phyloP scores from a whole-genome alignment of 2,797 vertebrate genomes.

The Siniperca scherzeri region DNA sequence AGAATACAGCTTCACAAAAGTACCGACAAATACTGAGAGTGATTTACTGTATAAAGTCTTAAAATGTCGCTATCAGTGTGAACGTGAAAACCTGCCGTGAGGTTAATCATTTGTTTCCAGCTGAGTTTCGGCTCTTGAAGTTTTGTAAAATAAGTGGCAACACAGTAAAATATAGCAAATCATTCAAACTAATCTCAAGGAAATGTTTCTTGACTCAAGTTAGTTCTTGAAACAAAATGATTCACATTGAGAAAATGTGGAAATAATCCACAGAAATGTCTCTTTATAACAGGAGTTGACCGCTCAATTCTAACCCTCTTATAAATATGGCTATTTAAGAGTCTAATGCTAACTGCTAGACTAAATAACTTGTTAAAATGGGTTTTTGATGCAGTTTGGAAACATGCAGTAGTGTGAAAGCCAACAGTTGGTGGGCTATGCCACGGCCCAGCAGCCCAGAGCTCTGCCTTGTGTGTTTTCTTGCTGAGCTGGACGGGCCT shows the following conservation, averaged over 20 bases:
- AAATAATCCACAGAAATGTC: conserved; percentile 27
- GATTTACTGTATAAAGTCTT: conserved; percentile 7
- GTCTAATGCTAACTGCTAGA: conserved; percentile 26
- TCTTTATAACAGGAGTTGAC: conserved; percentile 17
- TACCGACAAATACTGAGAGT: conserved; percentile 18
- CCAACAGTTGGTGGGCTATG: conserved; percentile 50
- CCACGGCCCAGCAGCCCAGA: conserved; percentile 34
- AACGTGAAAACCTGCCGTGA: conserved; percentile 10
- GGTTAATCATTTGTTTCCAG: conserved; percentile 20
- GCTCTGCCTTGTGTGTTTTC: conserved; percentile 50
- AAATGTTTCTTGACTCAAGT: conserved; percentile 3
- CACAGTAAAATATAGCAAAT: conserved; percentile 11
- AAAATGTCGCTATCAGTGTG: neutral
- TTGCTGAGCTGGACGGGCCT: conserved; percentile 45
- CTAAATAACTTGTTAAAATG: conserved; percentile 49
- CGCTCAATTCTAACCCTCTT: conserved; percentile 27
- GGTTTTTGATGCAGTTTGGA: conserved; percentile 48
- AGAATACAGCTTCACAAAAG: conserved; percentile 32
- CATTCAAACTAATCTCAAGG: neutral
- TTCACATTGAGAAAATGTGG: conserved; percentile 27
- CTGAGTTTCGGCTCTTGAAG: neutral
- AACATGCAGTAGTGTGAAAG: conserved; percentile 36
- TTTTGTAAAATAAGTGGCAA: conserved; percentile 9
- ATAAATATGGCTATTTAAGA: conserved; percentile 33
- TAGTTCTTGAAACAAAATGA: conserved; percentile 10